phyloP scores from a whole-genome alignment of 2,797 vertebrate genomes.

The Alcedo atthis region DNA sequence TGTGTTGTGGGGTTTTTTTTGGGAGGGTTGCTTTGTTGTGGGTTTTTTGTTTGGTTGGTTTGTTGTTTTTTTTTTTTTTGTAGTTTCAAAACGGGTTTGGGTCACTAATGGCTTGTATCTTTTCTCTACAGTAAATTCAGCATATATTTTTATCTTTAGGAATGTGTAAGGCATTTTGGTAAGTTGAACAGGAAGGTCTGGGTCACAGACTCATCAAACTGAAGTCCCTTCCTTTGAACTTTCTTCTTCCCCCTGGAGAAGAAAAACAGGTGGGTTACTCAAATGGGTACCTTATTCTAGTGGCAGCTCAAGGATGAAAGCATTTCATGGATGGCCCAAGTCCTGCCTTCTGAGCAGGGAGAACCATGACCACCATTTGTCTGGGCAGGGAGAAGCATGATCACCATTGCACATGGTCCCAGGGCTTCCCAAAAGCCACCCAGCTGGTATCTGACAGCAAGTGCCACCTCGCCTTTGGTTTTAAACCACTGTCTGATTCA shows the following conservation, averaged over 20 bases:
- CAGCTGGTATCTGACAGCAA: not conserved
- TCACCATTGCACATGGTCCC: not conserved
- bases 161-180: slow-evolving; percentile 98
- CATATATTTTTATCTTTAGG: slow-evolving; percentile 82
- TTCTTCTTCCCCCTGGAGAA: slow-evolving; percentile 82
- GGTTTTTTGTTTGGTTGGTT: not conserved
- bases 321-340: not conserved
- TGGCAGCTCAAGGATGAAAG: not conserved
- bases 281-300: not conserved
- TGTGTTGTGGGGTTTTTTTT: not conserved
- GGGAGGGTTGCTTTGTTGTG: not conserved
- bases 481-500: not conserved
- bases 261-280: not conserved
- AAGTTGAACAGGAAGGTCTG: slow-evolving; percentile 79
- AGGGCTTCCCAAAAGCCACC: not conserved
- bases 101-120: slow-evolving; percentile 80
- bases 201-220: slow-evolving; percentile 81
- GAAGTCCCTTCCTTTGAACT: slow-evolving; percentile 92
- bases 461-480: not conserved
- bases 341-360: not conserved
- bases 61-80: not conserved
- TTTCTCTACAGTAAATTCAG: slow-evolving; percentile 85
- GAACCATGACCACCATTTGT: not conserved
- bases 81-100: slow-evolving; percentile 63
- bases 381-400: not conserved